Base-by-base conservation (phyloP, 2,888 invertebrate genomes). In the Cheilosia impressa region DNA sequence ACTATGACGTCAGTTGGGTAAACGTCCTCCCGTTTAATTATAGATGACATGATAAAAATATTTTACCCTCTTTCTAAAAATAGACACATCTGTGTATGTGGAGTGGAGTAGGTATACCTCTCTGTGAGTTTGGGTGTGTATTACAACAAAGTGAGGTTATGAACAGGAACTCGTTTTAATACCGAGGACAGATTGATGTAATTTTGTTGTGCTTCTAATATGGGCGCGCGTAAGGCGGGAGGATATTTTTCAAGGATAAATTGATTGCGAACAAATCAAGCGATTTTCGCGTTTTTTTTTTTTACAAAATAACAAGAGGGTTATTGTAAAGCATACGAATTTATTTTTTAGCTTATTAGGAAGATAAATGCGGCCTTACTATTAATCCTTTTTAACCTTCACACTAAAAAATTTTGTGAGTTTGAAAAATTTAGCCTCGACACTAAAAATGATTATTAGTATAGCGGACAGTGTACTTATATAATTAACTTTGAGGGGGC, bases 1-100 rank as follows among this genome's bases (percentile, higher is more conserved):
- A 88, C 88, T 57, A 88, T 89, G 89, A 89, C 89, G 89, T 89
- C 89, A 89, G 79, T 87, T 88, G 87, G 89, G 89, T 89, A 89
- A 89, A 89, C 88, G 89, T 88, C 89, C 89, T 88, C 88, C 85
- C 63, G 87, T 80, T 87, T 83, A 79, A 81, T 79, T 80, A 88
- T 87, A 82, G 87, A 87, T 80, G 84, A 77, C 84, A 87, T 55
- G 73, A 85, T 80, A 76, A 80, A 76, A 77, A 82, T 75, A 80
- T 82, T 62, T 69, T 77, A 65, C 76, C 78, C 72, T 63, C 66
- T 66, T 76, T 85, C 85, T 85, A 85, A 85, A 85, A 85, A 85
- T 85, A 85, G 85, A 76, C 43, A 31, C 47, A 50, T 66, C 45
- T 65, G 31, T 58, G 45, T 50, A 22, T 62, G 24, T 52, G n/a